Conservation (phyloP, 2,888 invertebrate species). For the Nomada ruficornis region DNA sequence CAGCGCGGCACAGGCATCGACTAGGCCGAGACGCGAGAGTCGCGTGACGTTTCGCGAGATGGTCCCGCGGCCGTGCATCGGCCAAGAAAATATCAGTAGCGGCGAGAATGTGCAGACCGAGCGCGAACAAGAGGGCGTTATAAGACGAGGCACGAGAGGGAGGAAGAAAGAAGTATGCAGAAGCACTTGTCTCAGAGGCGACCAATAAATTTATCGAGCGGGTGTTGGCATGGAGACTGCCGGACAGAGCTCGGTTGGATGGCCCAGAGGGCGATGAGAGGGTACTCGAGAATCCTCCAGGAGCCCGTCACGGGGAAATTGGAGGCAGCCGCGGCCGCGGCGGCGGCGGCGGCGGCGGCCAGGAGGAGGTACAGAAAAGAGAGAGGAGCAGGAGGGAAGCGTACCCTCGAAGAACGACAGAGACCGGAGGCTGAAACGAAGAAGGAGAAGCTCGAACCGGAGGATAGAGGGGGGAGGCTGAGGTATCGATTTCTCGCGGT, state of each 20-base stretch:
- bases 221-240: slow-evolving; percentile 84
- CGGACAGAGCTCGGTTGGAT: slow-evolving; percentile 83
- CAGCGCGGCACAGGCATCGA: background rate
- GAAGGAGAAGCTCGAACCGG: slow-evolving; percentile 37
- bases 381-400: slow-evolving; percentile 28
- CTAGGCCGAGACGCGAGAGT: slow-evolving; percentile 7
- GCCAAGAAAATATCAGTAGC: slow-evolving; percentile 24
- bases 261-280: slow-evolving; percentile 82
- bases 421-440: slow-evolving; percentile 29
- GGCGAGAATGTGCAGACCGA: slow-evolving; percentile 4
- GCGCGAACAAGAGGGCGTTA: slow-evolving; percentile 5
- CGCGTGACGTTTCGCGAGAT: slow-evolving; percentile 42
- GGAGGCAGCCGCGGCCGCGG: slow-evolving; percentile 76
- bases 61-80: slow-evolving; percentile 37
- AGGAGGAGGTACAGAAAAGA: slow-evolving; percentile 62
- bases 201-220: slow-evolving; percentile 85
- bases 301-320: slow-evolving; percentile 83
- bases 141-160: slow-evolving; percentile 1
- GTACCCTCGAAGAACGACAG: slow-evolving; percentile 58
- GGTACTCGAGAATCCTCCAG: slow-evolving; percentile 83
- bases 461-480: slow-evolving; percentile 49
- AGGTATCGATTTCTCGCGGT: slow-evolving; percentile 83
- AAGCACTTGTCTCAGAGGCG: slow-evolving; percentile 79
- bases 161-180: slow-evolving; percentile 65
- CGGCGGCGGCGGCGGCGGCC: slow-evolving; percentile 55